Conservation (phyloP, 2,797 vertebrate species). For the Squalus acanthias region DNA sequence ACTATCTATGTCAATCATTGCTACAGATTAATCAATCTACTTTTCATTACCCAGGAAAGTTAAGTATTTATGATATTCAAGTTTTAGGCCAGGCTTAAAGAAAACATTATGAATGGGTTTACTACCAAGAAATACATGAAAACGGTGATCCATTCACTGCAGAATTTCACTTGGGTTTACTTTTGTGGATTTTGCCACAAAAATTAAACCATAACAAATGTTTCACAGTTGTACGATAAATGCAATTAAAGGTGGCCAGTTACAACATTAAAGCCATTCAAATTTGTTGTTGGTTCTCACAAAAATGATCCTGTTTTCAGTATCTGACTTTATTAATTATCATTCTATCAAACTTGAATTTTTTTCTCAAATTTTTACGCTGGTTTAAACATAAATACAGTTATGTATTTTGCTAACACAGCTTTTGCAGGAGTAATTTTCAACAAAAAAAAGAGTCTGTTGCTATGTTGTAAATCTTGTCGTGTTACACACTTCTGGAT, state of each 20-base stretch:
- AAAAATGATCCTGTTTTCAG: background rate
- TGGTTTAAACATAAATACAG: background rate
- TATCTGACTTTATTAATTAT: background rate
- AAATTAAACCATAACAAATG: background rate
- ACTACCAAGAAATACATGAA: slow-evolving; percentile 40
- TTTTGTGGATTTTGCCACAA: background rate
- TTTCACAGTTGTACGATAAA: background rate
- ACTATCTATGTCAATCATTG: slow-evolving; percentile 61
- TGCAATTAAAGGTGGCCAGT: background rate
- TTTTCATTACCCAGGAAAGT: slow-evolving; percentile 65
- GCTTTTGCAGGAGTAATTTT: background rate
- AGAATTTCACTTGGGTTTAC: background rate
- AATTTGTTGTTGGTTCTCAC: background rate
- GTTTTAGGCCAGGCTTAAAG: slow-evolving; percentile 55
- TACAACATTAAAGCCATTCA: background rate
- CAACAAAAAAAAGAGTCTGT: background rate
- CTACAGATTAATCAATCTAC: slow-evolving; percentile 25
- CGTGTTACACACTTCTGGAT: background rate
- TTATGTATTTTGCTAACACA: background rate
- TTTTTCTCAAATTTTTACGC: background rate
- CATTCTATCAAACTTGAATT: background rate
- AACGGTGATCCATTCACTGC: background rate
- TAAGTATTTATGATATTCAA: slow-evolving; percentile 51
- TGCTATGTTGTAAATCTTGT: background rate
- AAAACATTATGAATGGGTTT: slow-evolving; percentile 44